Evolutionary conservation across 2,113 vertebrate genomes (phyloP).

Genomic region (Petroica traversi): DNA sequence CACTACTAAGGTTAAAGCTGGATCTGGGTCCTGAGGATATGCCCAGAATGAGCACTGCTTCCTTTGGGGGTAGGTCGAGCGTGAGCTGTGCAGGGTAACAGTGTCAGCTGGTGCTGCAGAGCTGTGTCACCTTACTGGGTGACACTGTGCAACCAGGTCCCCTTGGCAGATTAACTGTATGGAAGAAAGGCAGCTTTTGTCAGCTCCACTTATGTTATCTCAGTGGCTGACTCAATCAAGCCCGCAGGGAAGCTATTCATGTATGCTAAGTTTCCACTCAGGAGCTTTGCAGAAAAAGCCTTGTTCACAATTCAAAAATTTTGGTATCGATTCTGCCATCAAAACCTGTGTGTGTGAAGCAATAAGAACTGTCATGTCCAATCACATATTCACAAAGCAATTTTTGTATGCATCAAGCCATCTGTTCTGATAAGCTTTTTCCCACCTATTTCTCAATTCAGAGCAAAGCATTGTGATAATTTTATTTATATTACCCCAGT

Average conservation of each 20-base stretch:
- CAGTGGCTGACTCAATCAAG: not conserved
- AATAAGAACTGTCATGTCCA: slow-evolving; percentile 18
- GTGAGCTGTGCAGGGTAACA: not conserved
- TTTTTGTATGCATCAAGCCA: slow-evolving; percentile 12
- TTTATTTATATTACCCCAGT: not conserved
- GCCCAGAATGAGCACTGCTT: not conserved
- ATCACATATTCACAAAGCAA: not conserved
- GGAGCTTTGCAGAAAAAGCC: not conserved
- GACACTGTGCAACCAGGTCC: not conserved
- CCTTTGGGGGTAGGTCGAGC: not conserved
- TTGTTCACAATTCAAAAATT: not conserved
- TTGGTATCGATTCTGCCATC: slow-evolving; percentile 4
- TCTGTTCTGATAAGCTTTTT: slow-evolving; percentile 23
- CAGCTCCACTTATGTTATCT: not conserved
- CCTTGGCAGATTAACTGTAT: not conserved
- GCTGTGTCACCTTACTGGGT: not conserved
- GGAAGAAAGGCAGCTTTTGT: not conserved
- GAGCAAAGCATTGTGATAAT: slow-evolving; percentile 8
- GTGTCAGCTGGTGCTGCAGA: not conserved
- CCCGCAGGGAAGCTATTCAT: not conserved
- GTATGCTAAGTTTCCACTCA: not conserved
- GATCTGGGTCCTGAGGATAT: not conserved
- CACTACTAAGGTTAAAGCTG: not conserved
- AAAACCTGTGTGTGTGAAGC: not conserved
- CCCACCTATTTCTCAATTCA: not conserved